Conservation (phyloP, 2,888 invertebrate species). For the Nomada ruficornis region DNA sequence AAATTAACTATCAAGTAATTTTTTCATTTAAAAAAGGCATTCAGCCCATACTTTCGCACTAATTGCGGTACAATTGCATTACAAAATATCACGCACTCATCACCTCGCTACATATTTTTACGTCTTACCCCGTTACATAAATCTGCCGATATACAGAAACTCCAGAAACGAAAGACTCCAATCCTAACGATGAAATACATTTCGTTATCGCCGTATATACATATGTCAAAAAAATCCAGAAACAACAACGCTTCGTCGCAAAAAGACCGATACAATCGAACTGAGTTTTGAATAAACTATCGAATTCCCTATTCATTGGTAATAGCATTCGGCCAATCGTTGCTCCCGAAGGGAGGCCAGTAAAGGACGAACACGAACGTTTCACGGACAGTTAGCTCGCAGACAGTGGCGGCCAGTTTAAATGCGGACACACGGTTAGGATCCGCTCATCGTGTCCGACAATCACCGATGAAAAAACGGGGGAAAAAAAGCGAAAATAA, state of each 20-base stretch:
- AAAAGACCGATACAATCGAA: background rate
- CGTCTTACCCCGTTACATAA: no score
- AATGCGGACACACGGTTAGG: conserved; percentile 15
- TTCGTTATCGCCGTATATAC: no score
- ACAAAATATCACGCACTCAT: no score
- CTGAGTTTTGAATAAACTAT: conserved; percentile 7
- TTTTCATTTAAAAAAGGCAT: no score
- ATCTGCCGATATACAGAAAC: no score
- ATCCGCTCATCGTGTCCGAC: conserved; percentile 30
- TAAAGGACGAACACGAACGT: conserved; percentile 17
- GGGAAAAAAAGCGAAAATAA: background rate
- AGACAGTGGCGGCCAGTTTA: conserved; percentile 19
- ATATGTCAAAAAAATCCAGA: background rate
- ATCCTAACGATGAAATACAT: no score
- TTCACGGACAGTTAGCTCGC: conserved; percentile 37
- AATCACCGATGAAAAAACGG: conserved; percentile 8
- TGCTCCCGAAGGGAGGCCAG: conserved; percentile 4
- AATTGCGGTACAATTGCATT: no score
- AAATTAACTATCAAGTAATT: no score
- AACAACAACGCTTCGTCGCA: background rate
- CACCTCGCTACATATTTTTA: no score
- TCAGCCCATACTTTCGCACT: no score
- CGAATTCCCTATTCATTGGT: conserved; percentile 19
- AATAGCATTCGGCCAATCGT: conserved; percentile 28
- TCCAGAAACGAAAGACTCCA: background rate